Conservation (phyloP, 2,113 vertebrate species). For the Hiodon tergisus region DNA sequence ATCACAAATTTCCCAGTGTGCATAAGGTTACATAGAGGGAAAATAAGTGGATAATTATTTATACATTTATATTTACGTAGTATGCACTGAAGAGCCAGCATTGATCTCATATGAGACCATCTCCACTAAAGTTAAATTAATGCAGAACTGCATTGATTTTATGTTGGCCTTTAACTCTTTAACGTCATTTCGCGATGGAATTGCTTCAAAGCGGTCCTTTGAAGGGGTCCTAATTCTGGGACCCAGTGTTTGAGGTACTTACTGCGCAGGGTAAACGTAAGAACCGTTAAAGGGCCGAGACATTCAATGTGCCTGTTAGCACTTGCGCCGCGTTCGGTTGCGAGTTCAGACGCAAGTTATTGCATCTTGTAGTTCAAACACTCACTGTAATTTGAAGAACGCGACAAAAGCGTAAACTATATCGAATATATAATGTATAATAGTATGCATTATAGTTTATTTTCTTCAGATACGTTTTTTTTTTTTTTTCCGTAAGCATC, state of each 20-base stretch:
- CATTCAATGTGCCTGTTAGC: too few species aligned
- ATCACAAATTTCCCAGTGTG: too few species aligned
- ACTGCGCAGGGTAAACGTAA: not conserved
- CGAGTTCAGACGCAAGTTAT: too few species aligned
- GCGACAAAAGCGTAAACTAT: too few species aligned
- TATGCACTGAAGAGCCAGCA: not conserved
- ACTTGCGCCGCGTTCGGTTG: too few species aligned
- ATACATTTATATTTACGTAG: not conserved
- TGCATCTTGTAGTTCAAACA: too few species aligned
- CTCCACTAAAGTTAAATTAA: not conserved
- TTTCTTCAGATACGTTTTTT: too few species aligned
- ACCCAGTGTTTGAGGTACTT: conserved; percentile 2
- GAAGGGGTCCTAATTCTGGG: not conserved
- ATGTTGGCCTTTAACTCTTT: not conserved
- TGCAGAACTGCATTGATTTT: conserved; percentile 5
- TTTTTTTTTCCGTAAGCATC: too few species aligned
- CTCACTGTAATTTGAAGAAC: too few species aligned
- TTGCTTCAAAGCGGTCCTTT: conserved; percentile 3
- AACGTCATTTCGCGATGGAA: not conserved
- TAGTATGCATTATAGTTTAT: too few species aligned
- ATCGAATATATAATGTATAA: too few species aligned
- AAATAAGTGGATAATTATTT: conserved; percentile 3
- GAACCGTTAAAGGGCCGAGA: not conserved
- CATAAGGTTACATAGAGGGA: not conserved
- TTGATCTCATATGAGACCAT: conserved; percentile 2